phyloP scores from a whole-genome alignment of 2,797 vertebrate genomes.

The Basileuterus tristriatus region DNA sequence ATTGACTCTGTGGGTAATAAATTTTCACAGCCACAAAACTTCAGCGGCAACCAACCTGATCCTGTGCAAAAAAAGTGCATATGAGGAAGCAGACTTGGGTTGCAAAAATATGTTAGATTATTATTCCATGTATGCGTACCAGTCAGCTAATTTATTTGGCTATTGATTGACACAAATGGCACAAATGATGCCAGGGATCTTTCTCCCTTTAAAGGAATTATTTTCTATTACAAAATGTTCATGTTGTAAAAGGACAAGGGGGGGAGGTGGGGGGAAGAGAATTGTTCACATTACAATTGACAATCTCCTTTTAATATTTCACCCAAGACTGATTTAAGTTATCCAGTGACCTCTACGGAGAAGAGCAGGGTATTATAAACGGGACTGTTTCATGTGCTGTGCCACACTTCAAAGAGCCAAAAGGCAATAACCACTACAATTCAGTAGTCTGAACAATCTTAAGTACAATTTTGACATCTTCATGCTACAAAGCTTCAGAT shows the following conservation, averaged over 20 bases:
- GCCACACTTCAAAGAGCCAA: constrained; percentile 48
- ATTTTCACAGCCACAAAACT: constrained; percentile 82
- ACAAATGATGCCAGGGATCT: constrained; percentile 51
- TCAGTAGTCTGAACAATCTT: constrained; percentile 39
- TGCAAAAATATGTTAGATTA: constrained; percentile 74
- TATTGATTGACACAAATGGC: constrained; percentile 61
- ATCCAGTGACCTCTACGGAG: constrained; percentile 53
- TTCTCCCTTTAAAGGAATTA: constrained; percentile 38
- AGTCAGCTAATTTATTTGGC: constrained; percentile 63
- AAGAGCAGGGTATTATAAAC: constrained; percentile 46
- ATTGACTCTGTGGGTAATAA: constrained; percentile 81
- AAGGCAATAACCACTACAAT: constrained; percentile 52
- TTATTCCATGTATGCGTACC: constrained; percentile 69
- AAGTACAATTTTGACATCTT: constrained; percentile 64
- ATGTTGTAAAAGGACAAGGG: constrained; percentile 54
- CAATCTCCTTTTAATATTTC: constrained; percentile 71
- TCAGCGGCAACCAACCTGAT: constrained; percentile 75
- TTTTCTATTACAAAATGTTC: constrained; percentile 57
- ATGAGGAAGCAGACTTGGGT: constrained; percentile 63
- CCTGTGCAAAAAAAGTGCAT: constrained; percentile 67
- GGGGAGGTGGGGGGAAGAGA: not conserved
- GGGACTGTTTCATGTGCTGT: constrained; percentile 23
- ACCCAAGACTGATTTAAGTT: constrained; percentile 63
- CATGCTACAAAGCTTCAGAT: constrained; percentile 59
- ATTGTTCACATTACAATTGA: constrained; percentile 46